Conservation (phyloP, 2,797 vertebrate species). For the Phataginus tricuspis region DNA sequence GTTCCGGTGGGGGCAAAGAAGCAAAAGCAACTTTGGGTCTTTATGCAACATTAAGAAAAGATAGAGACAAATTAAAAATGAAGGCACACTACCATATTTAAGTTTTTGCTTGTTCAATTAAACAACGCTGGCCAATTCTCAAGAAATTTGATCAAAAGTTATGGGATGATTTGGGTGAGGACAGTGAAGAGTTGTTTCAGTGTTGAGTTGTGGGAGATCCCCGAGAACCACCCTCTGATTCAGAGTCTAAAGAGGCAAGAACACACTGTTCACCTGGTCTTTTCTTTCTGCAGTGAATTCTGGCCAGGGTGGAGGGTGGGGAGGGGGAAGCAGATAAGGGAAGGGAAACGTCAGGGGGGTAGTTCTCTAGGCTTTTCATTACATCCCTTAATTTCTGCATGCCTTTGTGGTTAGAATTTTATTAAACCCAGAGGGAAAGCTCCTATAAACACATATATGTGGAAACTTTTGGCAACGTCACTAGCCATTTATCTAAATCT, state of each 20-base stretch:
- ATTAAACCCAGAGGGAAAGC: constrained; percentile 50
- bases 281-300: not conserved
- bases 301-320: not conserved
- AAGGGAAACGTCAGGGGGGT: not conserved
- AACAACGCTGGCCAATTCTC: not conserved
- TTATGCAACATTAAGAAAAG: not conserved
- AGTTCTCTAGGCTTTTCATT: not conserved
- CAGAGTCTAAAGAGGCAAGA: not conserved
- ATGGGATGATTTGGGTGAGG: fast-evolving
- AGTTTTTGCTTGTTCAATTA: not conserved
- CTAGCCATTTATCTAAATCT: not conserved
- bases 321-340: not conserved
- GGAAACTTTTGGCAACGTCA: not conserved
- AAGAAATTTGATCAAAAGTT: not conserved
- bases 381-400: not conserved
- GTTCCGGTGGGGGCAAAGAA: not conserved
- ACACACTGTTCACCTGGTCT: not conserved
- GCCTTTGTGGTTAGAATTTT: constrained; percentile 5
- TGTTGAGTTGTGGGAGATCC: not conserved
- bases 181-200: not conserved
- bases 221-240: not conserved
- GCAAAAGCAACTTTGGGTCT: not conserved
- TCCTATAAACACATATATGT: not conserved
- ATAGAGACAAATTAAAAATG: not conserved
- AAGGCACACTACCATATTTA: not conserved